These are phyloP conservation scores for Alosa alosa DNA, from an alignment of 2,113 vertebrate genomes.

Conservation along the genomic window DNA sequence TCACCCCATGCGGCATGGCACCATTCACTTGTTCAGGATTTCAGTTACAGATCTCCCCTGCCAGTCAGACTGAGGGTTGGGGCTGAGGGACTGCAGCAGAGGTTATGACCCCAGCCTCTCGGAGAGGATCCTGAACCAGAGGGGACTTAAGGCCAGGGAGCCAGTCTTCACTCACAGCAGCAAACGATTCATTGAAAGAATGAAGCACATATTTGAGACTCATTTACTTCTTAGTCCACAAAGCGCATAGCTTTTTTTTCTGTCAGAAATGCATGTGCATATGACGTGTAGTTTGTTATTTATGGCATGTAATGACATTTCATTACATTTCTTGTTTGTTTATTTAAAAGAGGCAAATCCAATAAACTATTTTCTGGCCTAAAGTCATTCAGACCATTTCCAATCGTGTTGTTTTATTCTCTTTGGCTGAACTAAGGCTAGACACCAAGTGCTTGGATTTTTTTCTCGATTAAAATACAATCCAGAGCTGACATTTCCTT, in stretches of 20 bases:
- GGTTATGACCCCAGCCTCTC: background rate
- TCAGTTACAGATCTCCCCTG: constrained; percentile 14
- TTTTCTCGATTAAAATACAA: constrained; percentile 29
- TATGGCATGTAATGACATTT: background rate
- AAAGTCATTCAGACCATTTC: constrained; percentile 11
- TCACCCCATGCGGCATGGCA: background rate
- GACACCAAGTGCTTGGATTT: constrained; percentile 28
- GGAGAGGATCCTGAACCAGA: background rate
- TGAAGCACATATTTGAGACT: background rate
- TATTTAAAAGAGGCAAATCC: background rate
- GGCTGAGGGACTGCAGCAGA: background rate
- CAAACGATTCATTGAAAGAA: background rate
- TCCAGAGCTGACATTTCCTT: constrained; percentile 23
- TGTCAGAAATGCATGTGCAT: background rate
- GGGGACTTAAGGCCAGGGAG: background rate
- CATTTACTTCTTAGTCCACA: background rate
- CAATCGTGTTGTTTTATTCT: constrained; percentile 21
- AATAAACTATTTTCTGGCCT: background rate
- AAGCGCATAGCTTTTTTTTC: background rate
- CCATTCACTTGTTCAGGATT: constrained; percentile 29
- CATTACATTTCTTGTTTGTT: background rate
- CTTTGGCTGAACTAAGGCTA: constrained; percentile 1
- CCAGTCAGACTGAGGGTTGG: background rate
- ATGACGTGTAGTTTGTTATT: background rate
- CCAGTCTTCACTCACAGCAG: background rate